Percentiles rank a stretch among this genome's conserved stretches.
These are phyloP conservation scores for Psittacula echo DNA, from an alignment of 2,797 vertebrate species.

Conservation along the genomic window DNA sequence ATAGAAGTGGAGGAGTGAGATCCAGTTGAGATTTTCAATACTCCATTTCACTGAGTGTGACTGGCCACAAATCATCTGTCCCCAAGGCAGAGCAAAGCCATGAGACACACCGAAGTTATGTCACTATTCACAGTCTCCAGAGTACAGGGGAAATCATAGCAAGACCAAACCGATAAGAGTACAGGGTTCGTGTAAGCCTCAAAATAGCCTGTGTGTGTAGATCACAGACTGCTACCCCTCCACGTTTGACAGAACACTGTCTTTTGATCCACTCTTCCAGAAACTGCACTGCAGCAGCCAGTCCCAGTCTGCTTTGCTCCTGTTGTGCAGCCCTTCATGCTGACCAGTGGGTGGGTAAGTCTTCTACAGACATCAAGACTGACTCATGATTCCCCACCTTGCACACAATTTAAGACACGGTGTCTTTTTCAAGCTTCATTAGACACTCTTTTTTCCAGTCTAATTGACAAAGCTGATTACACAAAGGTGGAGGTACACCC, in stretches of 20 bases:
- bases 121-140: not conserved
- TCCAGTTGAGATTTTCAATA: not conserved
- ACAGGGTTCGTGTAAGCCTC: not conserved
- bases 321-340: not conserved
- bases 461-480: conserved; percentile 40
- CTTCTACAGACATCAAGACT: not conserved
- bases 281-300: not conserved
- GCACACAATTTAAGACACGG: not conserved
- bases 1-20: not conserved
- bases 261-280: not conserved
- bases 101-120: not conserved
- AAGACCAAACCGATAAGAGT: not conserved
- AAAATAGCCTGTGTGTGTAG: not conserved
- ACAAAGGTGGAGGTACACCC: not conserved
- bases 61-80: not conserved
- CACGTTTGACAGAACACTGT: fast-evolving
- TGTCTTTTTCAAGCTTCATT: conserved; percentile 48
- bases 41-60: not conserved
- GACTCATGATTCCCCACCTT: not conserved
- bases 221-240: not conserved
- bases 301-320: not conserved
- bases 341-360: not conserved
- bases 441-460: conserved; percentile 38
- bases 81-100: not conserved
- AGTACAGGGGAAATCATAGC: not conserved